Evolutionary conservation across 1,140 invertebrate species (phyloP), one percentile per base, ranked within the genome.

Genomic region (Antheraea pernyi): DNA sequence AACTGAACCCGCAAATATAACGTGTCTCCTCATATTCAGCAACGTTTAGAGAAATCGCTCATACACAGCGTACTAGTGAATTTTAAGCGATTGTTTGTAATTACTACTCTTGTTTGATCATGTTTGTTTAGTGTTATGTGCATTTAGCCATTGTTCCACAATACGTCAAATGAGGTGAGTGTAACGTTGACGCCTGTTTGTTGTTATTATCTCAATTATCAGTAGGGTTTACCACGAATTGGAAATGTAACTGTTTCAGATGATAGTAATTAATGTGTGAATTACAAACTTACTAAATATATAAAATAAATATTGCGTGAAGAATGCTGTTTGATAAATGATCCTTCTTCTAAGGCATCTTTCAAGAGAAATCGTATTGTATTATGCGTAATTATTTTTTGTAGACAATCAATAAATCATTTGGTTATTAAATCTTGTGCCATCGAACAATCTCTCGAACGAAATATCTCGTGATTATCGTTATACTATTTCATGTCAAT

Each of bases 41-140:
- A 73, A 36, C 22, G 61, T 18, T 36, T 37, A 63, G 39, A 46
- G 66, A 71, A 72, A 69, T 65, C 65, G 63, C 61, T 22, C 63
- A 53, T 53, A 65, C 62, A 66, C 60, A 13, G 16, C 30, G 9
- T 37, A 37, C 30, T 36, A 63, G 61, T 63, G 61, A 63, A 63
- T 37, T 64, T 18, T n/a, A 64, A 71, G 71, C 71, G 59, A 69
- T 70, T 77, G 70, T 76, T 76, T 67, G 65, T 30, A 59, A 65
- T 73, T 68, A 63, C 61, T 30, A 37, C 19, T n/a, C 36, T 30
- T 63, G 61, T 63, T 63, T 63, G 30, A 69, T 65, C 68, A 62
- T 73, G 67, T 74, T 77, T 64, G 61, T 63, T 63, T 30, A 64
- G 67, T 63, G 61, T 37, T 63, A 62, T 58, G 68, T 68, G 66